Percentiles rank a stretch among this genome's conserved stretches.
phyloP scores from a whole-genome alignment of 2,113 vertebrate genomes.

The Donacobius atricapilla region DNA sequence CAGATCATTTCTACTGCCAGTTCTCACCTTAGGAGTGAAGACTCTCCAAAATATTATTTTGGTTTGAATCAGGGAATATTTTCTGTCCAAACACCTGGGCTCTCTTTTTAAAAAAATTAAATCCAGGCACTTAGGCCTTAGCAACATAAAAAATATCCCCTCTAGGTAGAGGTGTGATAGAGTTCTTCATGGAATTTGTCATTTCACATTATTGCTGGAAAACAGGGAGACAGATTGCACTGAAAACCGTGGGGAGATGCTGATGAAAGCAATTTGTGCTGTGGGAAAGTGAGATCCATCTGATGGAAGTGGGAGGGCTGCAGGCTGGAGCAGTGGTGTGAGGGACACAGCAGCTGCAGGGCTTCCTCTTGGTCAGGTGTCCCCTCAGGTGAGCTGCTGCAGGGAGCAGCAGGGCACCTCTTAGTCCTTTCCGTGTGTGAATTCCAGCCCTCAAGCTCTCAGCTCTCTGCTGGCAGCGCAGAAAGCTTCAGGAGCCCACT shows the following conservation, averaged over 20 bases:
- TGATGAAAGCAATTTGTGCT: neutral
- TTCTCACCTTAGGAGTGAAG: neutral
- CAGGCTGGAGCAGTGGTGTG: accelerated
- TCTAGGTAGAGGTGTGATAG: neutral
- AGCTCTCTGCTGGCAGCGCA: too few species aligned
- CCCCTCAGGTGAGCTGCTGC: neutral
- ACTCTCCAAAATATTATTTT: neutral
- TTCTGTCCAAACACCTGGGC: neutral
- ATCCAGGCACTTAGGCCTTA: neutral
- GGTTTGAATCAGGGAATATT: neutral
- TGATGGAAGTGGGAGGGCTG: neutral
- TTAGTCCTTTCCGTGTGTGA: accelerated
- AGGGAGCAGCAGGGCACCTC: neutral
- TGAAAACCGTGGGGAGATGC: neutral
- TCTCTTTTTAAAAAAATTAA: neutral
- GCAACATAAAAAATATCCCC: neutral
- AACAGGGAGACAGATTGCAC: neutral
- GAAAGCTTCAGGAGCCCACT: neutral
- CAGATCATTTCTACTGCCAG: neutral
- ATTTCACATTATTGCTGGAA: neutral
- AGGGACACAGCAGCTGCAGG: neutral
- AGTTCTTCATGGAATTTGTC: neutral
- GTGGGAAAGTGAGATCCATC: neutral
- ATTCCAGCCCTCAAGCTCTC: neutral
- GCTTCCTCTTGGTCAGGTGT: neutral